Evolutionary conservation across 1,140 invertebrate genomes (phyloP), one percentile per base, ranked within the genome.

Genomic region (Euura lappo): DNA sequence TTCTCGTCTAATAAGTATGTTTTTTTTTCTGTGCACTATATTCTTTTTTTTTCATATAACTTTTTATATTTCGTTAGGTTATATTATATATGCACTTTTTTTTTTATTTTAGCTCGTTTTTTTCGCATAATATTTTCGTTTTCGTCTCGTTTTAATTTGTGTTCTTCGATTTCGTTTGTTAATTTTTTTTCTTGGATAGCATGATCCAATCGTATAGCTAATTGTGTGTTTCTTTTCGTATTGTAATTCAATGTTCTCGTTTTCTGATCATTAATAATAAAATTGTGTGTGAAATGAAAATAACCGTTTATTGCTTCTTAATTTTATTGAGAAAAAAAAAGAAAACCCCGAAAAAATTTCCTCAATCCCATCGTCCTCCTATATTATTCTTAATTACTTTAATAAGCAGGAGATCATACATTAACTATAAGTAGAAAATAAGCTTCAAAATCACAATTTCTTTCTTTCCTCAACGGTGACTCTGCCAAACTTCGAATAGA

Each of bases 151-250:
- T 11, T 60, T 28, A 28, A 1, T 28, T 28, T 28, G 28, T 28
- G 6, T 60, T 60, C 10, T 60, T 60, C 4, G 13, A 3, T n/a
- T 60, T 60, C 13, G 10, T 60, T 8, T 60, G 51, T 60, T n/a
- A 2, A 11, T 60, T 28, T 28, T 28, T 60, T 8, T 60, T 51
- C 28, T 80, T 79, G 78, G 77, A 78, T 69, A 73, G 77, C 78
- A 79, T 79, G 79, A 69, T 77, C 78, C 78, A 78, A 75, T 74
- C 69, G 60, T 69, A 66, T 75, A 44, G 76, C 74, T 74, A 73
- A 69, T 64, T 47, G 8, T 77, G 76, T 78, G 76, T 76, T 78
- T 75, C 74, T 76, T 76, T 74, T 74, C 74, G 73, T 60, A 11
- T 78, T 69, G 45, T 72, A 68, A 45, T n/a, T 64, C 10, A 64